phyloP scores from a whole-genome alignment of 2,888 invertebrate species.

The Synergus japonicus region DNA sequence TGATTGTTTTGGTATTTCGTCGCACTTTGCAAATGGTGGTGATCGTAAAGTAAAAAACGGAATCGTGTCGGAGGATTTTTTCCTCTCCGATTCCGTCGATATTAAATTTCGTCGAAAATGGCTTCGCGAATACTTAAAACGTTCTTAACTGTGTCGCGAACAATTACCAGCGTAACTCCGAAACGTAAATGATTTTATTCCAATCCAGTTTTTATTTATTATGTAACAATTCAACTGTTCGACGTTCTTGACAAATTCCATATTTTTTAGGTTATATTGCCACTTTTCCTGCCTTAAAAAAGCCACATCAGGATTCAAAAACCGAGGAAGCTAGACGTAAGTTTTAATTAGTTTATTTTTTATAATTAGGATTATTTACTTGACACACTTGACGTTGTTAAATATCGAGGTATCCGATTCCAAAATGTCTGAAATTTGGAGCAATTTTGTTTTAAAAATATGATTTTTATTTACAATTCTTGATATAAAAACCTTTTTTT shows the following conservation, averaged over 20 bases:
- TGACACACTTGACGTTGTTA: too few relatives aligned
- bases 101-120: not conserved
- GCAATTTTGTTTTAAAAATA: too few relatives aligned
- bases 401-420: too few relatives aligned
- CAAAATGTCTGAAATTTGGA: too few relatives aligned
- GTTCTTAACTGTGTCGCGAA: conserved; percentile 11
- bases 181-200: conserved; percentile 21
- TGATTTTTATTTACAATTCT: too few relatives aligned
- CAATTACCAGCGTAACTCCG: not conserved
- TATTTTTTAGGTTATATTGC: conserved; percentile 23
- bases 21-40: conserved; percentile 8
- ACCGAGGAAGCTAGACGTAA: conserved; percentile 2
- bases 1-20: not conserved
- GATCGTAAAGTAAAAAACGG: not conserved
- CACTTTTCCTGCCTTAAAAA: conserved; percentile 17
- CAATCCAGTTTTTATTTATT: not conserved
- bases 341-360: not conserved
- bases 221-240: not conserved
- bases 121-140: conserved; percentile 20
- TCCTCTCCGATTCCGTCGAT: conserved; percentile 9
- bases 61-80: conserved; percentile 18
- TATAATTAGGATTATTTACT: not conserved
- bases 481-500: too few relatives aligned
- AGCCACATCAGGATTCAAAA: conserved; percentile 1
- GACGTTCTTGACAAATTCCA: not conserved